Percentiles rank a stretch among this genome's conserved stretches.
These are phyloP conservation scores for Chrysogorgia sp. DNA, from an alignment of 92 coral and sea anemone species.

Conservation along the genomic window DNA sequence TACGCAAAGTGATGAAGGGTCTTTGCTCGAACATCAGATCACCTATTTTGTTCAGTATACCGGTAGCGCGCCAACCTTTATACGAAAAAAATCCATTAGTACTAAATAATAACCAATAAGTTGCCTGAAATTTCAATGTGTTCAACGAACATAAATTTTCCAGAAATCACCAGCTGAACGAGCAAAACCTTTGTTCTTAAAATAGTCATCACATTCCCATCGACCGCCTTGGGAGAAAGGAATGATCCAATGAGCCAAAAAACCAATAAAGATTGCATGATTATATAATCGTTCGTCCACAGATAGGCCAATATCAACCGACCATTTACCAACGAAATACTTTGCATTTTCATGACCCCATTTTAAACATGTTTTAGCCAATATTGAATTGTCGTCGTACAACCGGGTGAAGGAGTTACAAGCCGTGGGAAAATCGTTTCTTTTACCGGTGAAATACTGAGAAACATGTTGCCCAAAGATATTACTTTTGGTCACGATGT, in stretches of 20 bases:
- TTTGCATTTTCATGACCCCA: conserved; percentile 69
- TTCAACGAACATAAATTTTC: conserved; percentile 65
- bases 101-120: too few species aligned
- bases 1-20: too few species aligned
- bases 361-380: conserved; percentile 63
- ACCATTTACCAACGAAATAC: conserved; percentile 69
- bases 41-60: too few species aligned
- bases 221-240: neutral
- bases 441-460: conserved; percentile 62
- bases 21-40: too few species aligned
- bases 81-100: too few species aligned
- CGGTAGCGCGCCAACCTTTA: too few species aligned
- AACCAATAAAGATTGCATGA: conserved; percentile 5
- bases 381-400: conserved; percentile 69
- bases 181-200: neutral
- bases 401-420: conserved; percentile 75
- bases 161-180: conserved; percentile 61
- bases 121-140: too few species aligned
- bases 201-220: conserved; percentile 53
- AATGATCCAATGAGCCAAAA: conserved; percentile 19
- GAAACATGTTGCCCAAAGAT: conserved; percentile 58
- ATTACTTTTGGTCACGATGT: conserved; percentile 66
- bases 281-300: conserved; percentile 19
- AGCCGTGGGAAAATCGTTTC: conserved; percentile 41
- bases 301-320: neutral